phyloP scores from a whole-genome alignment of 2,113 vertebrate genomes.

The Anguilla japonica region DNA sequence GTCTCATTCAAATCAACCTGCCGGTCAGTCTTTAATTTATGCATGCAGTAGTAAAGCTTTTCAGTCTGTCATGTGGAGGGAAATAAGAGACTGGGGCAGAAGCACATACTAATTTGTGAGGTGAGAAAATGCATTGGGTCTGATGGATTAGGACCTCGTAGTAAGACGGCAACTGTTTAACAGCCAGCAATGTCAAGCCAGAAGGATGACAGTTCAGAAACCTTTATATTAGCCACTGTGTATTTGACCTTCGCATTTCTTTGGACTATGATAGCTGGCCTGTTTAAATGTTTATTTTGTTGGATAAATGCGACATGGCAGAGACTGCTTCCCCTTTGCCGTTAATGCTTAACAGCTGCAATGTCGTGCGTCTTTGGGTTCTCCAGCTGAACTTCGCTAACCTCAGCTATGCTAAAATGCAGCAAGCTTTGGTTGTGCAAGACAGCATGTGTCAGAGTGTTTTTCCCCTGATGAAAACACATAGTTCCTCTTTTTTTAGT shows the following conservation, averaged over 20 bases:
- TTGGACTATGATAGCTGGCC: background rate
- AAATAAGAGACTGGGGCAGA: background rate
- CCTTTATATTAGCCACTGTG: background rate
- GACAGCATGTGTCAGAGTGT: conserved; percentile 7
- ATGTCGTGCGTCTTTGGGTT: background rate
- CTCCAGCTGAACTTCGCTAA: conserved; percentile 2
- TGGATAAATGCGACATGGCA: background rate
- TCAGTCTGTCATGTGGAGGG: background rate
- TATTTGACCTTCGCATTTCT: background rate
- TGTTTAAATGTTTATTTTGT: background rate
- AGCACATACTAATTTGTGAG: background rate
- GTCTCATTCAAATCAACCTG: background rate
- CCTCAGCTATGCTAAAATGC: conserved; percentile 33
- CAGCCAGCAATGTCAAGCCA: background rate
- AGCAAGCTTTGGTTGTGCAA: conserved; percentile 47
- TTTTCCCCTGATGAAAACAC: conserved; percentile 51
- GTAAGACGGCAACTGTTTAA: background rate
- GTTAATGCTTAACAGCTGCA: conserved; percentile 5
- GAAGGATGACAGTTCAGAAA: background rate
- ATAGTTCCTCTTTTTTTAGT: conserved; percentile 65
- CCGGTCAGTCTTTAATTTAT: background rate
- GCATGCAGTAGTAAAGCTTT: background rate
- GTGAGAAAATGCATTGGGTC: too few species aligned
- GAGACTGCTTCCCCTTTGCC: background rate
- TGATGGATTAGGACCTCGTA: background rate